These are phyloP conservation scores for Micronycteris hirsuta DNA, from an alignment of 2,113 vertebrate species.

Conservation along the genomic window DNA sequence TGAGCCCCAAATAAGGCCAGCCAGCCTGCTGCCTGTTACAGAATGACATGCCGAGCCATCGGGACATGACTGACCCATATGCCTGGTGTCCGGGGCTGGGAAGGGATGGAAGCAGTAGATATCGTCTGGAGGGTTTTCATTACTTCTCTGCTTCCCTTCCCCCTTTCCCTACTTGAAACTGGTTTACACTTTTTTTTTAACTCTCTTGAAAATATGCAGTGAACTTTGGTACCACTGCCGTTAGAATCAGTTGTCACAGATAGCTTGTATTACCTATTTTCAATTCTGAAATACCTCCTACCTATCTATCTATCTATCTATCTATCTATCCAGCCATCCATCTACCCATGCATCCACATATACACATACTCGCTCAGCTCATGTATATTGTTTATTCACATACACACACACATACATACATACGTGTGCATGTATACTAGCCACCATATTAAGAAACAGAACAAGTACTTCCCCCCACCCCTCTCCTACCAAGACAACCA, in stretches of 20 bases:
- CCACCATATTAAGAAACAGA: not conserved
- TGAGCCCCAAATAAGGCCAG: not conserved
- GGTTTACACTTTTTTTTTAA: not conserved
- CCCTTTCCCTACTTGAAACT: not conserved
- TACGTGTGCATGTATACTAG: too few species aligned
- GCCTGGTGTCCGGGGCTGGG: not conserved
- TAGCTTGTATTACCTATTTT: not conserved
- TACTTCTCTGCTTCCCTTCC: not conserved
- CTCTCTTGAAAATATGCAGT: not conserved
- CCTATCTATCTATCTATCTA: not conserved
- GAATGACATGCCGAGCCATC: not conserved
- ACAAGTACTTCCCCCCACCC: not conserved
- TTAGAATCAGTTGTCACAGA: not conserved
- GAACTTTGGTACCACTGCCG: not conserved
- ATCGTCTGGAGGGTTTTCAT: not conserved
- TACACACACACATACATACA: not conserved
- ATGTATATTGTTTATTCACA: not conserved
- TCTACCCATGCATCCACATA: not conserved
- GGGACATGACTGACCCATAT: not conserved
- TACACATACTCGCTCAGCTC: not conserved
- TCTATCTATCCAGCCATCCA: not conserved
- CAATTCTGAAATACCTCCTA: not conserved
- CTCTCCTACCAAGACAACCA: not conserved
- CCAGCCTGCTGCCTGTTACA: not conserved
- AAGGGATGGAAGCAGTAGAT: not conserved